Evolutionary conservation across 2,113 vertebrate species (phyloP).

Genomic region (Oreochromis tanganicae): DNA sequence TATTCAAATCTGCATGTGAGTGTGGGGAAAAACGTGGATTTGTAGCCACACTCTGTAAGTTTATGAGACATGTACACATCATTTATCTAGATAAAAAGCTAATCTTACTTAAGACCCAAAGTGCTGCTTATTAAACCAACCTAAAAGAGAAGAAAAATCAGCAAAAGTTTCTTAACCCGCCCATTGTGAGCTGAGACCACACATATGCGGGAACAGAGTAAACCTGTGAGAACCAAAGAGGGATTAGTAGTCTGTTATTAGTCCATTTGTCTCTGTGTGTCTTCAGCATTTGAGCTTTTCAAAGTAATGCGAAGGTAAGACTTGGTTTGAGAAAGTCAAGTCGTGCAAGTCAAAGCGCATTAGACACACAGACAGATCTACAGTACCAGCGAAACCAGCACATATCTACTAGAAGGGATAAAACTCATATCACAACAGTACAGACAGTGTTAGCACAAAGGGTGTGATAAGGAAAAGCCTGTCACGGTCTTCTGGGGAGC

Average conservation of each 20-base stretch:
- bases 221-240: not conserved
- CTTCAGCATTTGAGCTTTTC: not conserved
- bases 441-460: not conserved
- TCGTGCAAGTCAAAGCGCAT: not conserved
- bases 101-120: not conserved
- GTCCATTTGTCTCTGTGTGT: not conserved
- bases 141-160: not conserved
- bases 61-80: not conserved
- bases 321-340: not conserved
- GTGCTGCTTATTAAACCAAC: not conserved
- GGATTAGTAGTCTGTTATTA: not conserved
- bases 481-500: not conserved
- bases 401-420: not conserved
- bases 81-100: not conserved
- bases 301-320: not conserved
- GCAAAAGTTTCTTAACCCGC: not conserved
- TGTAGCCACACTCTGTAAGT: not conserved
- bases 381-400: not conserved
- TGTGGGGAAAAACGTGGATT: not conserved
- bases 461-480: not conserved
- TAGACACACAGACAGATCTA: conserved; percentile 1
- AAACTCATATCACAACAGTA: conserved; percentile 7
- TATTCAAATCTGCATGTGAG: not conserved
- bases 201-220: not conserved
- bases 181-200: not conserved